Evolutionary conservation across 30 jellyfish, hydroid and myxozoan genomes (phyloP).

Genomic region (Hydractinia echinata): DNA sequence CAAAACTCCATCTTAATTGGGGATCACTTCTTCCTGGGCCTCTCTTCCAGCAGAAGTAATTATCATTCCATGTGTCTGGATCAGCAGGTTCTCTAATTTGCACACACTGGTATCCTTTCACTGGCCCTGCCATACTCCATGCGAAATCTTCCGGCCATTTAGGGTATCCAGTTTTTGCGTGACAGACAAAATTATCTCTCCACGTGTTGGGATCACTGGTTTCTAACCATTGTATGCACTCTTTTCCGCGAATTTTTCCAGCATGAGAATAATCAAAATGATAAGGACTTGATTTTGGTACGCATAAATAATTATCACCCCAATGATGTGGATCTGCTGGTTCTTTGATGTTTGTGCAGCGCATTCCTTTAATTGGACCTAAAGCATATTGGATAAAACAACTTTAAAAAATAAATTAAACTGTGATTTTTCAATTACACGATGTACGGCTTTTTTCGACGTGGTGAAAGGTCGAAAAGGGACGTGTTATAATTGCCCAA

Average conservation of each 20-base stretch:
- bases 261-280: constrained; percentile 54
- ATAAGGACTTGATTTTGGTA: constrained; percentile 75
- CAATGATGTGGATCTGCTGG: constrained; percentile 72
- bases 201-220: constrained; percentile 7
- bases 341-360: constrained; percentile 75
- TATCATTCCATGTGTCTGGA: constrained; percentile 45
- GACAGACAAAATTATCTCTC: constrained; percentile 4
- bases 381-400: background rate
- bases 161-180: constrained; percentile 33
- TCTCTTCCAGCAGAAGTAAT: constrained; percentile 42
- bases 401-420: background rate
- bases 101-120: constrained; percentile 47
- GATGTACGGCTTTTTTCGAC: background rate
- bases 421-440: background rate
- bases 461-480: background rate
- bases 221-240: constrained; percentile 3
- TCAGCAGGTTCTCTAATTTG: constrained; percentile 56
- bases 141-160: constrained; percentile 69
- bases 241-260: background rate
- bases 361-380: constrained; percentile 66
- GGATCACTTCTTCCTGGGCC: constrained; percentile 20
- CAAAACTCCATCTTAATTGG: constrained; percentile 57
- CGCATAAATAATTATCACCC: constrained; percentile 76
- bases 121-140: constrained; percentile 26
- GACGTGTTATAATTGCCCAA: background rate